Percentiles rank a stretch among this genome's conserved stretches.
These are phyloP conservation scores for Myanophis thanlyinensis DNA, from an alignment of 2,113 vertebrate genomes.

Conservation along the genomic window DNA sequence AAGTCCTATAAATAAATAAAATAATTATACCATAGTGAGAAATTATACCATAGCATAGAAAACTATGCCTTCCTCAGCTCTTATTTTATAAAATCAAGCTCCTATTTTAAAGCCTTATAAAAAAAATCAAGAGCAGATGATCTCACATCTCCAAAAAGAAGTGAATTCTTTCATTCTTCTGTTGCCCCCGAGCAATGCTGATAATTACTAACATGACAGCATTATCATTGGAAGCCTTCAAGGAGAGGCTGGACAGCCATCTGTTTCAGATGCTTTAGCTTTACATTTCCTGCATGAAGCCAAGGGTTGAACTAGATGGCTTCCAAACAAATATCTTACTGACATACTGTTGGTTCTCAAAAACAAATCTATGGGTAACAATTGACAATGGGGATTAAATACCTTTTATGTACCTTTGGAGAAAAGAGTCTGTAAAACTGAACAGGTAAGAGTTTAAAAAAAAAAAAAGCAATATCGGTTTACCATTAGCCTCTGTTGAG, in stretches of 20 bases:
- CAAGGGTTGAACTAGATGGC: background rate
- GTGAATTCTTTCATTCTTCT: slow-evolving; percentile 7
- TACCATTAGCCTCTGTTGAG: background rate
- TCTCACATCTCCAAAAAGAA: slow-evolving; percentile 23
- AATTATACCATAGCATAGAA: background rate
- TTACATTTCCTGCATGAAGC: background rate
- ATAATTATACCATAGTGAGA: slow-evolving; percentile 1
- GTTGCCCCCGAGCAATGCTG: background rate
- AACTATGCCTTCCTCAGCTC: slow-evolving; percentile 6
- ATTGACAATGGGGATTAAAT: background rate
- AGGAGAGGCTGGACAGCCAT: background rate
- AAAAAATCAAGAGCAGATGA: slow-evolving; percentile 4
- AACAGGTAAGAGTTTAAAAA: background rate
- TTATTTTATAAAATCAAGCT: slow-evolving; percentile 26
- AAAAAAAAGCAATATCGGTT: background rate
- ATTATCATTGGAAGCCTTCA: background rate
- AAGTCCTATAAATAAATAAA: background rate
- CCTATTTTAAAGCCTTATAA: slow-evolving; percentile 17
- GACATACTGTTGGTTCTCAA: background rate
- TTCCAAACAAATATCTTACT: background rate
- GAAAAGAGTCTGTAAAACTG: background rate
- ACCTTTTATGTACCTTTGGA: background rate
- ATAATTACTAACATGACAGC: background rate
- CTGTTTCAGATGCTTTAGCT: background rate
- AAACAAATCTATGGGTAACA: background rate